Conservation (phyloP, 2,888 invertebrate species). For the Allophyes oxyacanthae region DNA sequence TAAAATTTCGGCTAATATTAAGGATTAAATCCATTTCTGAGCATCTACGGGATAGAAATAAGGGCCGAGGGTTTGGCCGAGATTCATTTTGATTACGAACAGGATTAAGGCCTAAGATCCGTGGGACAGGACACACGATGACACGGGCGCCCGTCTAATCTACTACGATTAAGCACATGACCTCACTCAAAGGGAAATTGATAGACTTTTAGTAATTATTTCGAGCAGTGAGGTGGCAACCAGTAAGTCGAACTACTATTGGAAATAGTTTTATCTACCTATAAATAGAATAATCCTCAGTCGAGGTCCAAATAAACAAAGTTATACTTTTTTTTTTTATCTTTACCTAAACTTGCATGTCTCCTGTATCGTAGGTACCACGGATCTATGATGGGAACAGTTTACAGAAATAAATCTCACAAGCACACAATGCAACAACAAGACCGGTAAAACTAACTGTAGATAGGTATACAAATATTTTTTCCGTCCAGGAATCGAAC, state of each 20-base stretch:
- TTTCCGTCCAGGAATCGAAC: too few relatives aligned
- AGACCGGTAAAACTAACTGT: too few relatives aligned
- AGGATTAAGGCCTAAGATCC: constrained; percentile 78
- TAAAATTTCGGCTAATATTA: constrained; percentile 34
- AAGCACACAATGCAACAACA: too few relatives aligned
- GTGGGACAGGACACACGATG: constrained; percentile 68
- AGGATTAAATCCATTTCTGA: constrained; percentile 46
- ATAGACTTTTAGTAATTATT: constrained; percentile 57
- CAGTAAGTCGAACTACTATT: neutral
- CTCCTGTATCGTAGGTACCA: too few relatives aligned
- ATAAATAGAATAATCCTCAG: too few relatives aligned
- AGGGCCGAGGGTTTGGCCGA: constrained; percentile 64
- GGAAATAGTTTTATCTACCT: neutral
- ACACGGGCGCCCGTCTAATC: constrained; percentile 66
- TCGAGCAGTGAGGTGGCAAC: constrained; percentile 30
- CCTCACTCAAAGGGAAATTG: constrained; percentile 60
- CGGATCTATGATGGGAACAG: too few relatives aligned
- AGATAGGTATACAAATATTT: too few relatives aligned
- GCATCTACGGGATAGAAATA: constrained; percentile 46
- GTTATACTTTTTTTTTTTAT: too few relatives aligned
- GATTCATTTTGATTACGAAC: constrained; percentile 83
- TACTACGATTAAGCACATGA: constrained; percentile 66
- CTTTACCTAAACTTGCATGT: too few relatives aligned
- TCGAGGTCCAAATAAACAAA: too few relatives aligned
- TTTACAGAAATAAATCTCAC: too few relatives aligned